phyloP scores from a whole-genome alignment of 2,113 vertebrate genomes.

The Brachyhypopomus gauderio region DNA sequence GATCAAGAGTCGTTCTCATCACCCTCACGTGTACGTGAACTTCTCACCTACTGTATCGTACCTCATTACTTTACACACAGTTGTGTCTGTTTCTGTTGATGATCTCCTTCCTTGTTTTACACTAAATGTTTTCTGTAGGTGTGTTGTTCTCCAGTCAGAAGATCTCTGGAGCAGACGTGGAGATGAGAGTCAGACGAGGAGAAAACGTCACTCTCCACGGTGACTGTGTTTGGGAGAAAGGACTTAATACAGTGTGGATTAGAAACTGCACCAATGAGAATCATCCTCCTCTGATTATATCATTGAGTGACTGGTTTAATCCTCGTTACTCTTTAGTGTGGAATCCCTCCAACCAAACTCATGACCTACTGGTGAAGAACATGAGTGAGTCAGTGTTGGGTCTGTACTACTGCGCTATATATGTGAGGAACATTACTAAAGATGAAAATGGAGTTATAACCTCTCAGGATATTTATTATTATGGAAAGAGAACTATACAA shows the following conservation, averaged over 20 bases:
- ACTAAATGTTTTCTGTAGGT: not conserved
- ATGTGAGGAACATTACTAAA: not conserved
- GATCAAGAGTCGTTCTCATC: too few species aligned
- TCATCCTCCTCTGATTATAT: constrained; percentile 9
- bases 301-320: accelerated
- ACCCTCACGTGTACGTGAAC: too few species aligned
- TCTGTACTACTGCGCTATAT: constrained; percentile 51
- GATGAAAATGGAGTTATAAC: too few species aligned
- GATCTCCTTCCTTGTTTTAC: too few species aligned
- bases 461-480: not conserved
- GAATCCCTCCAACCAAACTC: constrained; percentile 6
- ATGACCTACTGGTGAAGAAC: constrained; percentile 43
- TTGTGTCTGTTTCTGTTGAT: too few species aligned
- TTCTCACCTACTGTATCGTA: too few species aligned
- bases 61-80: too few species aligned
- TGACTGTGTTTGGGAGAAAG: not conserved
- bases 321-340: constrained; percentile 12
- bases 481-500: not conserved
- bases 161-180: constrained; percentile 24
- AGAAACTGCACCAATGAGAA: constrained; percentile 12
- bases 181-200: constrained; percentile 38
- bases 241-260: not conserved
- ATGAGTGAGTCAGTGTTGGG: constrained; percentile 47
- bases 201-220: constrained; percentile 13
- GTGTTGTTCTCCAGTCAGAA: constrained; percentile 5